A percentile compares a stretch with the other conserved stretches of the same genome.
phyloP scores from a whole-genome alignment of 2,797 vertebrate genomes.

The Thalassophryne amazonica region DNA sequence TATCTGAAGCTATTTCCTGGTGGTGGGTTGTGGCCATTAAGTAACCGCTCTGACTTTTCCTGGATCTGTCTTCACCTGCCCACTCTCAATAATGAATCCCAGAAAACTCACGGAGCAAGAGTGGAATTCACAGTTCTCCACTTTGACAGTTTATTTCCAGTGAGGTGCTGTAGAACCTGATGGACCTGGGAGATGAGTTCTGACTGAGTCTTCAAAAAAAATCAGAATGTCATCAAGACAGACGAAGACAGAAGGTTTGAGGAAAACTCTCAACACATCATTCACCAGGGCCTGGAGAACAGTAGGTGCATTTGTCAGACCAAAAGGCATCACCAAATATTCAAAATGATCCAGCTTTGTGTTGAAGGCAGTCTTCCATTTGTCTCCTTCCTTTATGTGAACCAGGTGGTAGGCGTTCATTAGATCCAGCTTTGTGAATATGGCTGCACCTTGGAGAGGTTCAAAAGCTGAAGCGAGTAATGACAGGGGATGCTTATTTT shows the following conservation, averaged over 20 bases:
- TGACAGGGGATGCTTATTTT: neutral
- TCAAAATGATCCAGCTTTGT: neutral
- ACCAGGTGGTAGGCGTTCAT: neutral
- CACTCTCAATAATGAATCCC: neutral
- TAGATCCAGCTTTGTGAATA: neutral
- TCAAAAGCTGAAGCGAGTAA: neutral
- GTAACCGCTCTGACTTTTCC: neutral
- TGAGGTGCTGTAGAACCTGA: neutral
- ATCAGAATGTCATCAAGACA: neutral
- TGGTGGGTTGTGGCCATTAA: neutral
- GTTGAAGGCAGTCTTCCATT: neutral
- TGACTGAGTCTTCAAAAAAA: neutral
- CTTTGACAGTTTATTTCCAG: neutral
- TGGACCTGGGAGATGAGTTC: neutral
- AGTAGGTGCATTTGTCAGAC: too few species aligned
- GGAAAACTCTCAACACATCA: neutral
- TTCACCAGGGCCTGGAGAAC: neutral
- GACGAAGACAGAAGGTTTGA: neutral
- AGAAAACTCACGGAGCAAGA: neutral
- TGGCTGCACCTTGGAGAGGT: too few species aligned
- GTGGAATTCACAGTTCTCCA: neutral
- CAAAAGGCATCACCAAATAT: too few species aligned
- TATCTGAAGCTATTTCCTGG: neutral
- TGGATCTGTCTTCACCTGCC: neutral
- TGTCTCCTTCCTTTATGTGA: neutral